These are phyloP conservation scores for Phyto melanocephala DNA, from an alignment of 2,888 invertebrate genomes.

Conservation along the genomic window DNA sequence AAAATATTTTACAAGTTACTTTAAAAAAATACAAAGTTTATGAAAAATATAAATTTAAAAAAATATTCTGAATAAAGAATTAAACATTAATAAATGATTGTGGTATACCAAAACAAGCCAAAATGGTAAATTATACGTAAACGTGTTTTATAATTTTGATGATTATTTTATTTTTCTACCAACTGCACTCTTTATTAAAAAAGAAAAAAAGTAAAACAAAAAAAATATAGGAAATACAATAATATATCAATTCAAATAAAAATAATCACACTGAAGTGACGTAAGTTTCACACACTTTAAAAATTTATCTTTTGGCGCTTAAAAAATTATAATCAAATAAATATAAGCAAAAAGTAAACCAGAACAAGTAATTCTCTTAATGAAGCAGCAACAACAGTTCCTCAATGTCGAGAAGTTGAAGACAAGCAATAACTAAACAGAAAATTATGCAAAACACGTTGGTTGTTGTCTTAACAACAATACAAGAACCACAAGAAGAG, in stretches of 20 bases:
- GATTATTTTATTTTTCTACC: too few species aligned
- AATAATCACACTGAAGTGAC: slow-evolving; percentile 44
- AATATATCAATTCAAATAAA: slow-evolving; percentile 11
- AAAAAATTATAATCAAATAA: slow-evolving; percentile 16
- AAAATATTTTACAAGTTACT: too few species aligned
- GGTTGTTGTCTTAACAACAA: slow-evolving; percentile 17
- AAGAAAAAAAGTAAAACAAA: not conserved
- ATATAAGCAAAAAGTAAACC: not conserved
- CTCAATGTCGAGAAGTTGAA: slow-evolving; percentile 14
- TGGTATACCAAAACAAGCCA: too few species aligned
- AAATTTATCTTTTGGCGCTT: slow-evolving; percentile 56
- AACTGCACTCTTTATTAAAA: too few species aligned
- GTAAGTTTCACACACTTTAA: slow-evolving; percentile 52
- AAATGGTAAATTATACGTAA: too few species aligned
- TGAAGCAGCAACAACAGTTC: not conserved
- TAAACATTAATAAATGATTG: too few species aligned
- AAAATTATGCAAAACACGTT: slow-evolving; percentile 60
- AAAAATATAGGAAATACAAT: slow-evolving; percentile 19
- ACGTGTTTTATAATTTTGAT: too few species aligned
- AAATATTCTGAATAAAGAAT: too few species aligned
- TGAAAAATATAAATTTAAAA: too few species aligned
- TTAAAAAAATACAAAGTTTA: too few species aligned
- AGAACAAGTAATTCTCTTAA: not conserved
- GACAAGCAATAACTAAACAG: not conserved
- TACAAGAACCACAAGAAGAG: slow-evolving; percentile 6